Conservation (phyloP, 1,140 invertebrate genomes). For the Drosophila kohkoa region DNA sequence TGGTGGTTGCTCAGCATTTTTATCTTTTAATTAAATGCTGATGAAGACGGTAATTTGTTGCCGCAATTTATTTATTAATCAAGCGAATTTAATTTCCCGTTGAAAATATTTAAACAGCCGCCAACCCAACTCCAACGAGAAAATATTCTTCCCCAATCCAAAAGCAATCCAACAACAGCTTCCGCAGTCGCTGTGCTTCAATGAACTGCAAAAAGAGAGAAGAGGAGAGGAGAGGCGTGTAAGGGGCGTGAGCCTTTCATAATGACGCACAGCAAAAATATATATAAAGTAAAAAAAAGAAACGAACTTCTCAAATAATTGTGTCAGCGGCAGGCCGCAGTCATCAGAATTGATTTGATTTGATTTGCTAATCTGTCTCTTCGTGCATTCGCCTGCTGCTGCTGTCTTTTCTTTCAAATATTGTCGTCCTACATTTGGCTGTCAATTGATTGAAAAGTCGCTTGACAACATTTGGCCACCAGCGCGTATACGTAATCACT, state of each 20-base stretch:
- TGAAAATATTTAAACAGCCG: constrained; percentile 43
- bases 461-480: constrained; percentile 3
- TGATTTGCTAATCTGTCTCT: constrained; percentile 74
- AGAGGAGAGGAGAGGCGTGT: background rate
- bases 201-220: constrained; percentile 25
- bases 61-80: constrained; percentile 59
- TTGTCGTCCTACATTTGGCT: constrained; percentile 3
- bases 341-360: constrained; percentile 49
- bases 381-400: background rate
- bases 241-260: constrained; percentile 51
- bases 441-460: constrained; percentile 3
- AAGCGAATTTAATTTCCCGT: constrained; percentile 71
- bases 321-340: constrained; percentile 49
- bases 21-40: constrained; percentile 67
- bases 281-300: no score
- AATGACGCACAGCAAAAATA: constrained; percentile 44
- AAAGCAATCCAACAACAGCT: constrained; percentile 7
- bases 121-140: background rate
- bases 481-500: constrained; percentile 7
- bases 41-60: constrained; percentile 39
- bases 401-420: background rate
- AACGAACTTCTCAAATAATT: constrained; percentile 39
- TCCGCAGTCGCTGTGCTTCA: constrained; percentile 35
- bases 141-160: background rate
- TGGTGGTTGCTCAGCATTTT: background rate